Conservation (phyloP, 2,888 invertebrate genomes). For the Enchytraeus crypticus region DNA sequence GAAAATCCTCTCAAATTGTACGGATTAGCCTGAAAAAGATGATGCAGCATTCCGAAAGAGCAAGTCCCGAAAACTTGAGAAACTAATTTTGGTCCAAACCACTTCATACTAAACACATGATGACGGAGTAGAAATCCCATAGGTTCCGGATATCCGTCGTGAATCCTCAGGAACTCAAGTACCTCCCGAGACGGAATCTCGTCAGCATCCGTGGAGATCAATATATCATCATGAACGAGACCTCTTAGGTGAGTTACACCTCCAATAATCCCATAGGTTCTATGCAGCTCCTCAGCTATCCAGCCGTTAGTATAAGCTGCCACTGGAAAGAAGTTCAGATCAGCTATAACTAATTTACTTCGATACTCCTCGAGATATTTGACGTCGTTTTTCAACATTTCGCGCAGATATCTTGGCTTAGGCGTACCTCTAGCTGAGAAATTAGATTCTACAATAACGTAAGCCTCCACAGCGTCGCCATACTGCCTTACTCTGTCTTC, state of each 20-base stretch:
- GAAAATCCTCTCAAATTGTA: not conserved
- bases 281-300: constrained; percentile 31
- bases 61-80: not conserved
- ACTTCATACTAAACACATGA: not conserved
- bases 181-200: constrained; percentile 58
- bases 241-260: constrained; percentile 20
- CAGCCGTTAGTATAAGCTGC: constrained; percentile 31
- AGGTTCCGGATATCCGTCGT: constrained; percentile 59
- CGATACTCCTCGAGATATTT: constrained; percentile 40
- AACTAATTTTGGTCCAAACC: not conserved
- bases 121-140: not conserved
- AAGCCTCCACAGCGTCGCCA: constrained; percentile 58
- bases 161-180: constrained; percentile 61
- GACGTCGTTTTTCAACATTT: constrained; percentile 49
- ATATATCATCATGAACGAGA: constrained; percentile 34
- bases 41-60: not conserved
- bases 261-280: constrained; percentile 17
- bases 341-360: constrained; percentile 22
- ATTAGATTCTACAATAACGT: constrained; percentile 53
- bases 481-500: constrained; percentile 57
- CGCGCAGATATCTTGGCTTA: constrained; percentile 47
- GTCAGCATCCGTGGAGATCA: constrained; percentile 54
- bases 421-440: constrained; percentile 37
- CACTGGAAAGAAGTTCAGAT: constrained; percentile 30
- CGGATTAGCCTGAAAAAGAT: not conserved